Evolutionary conservation across 2,113 vertebrate species (phyloP), one percentile per base, ranked within the genome.

Genomic region (Castor canadensis): DNA sequence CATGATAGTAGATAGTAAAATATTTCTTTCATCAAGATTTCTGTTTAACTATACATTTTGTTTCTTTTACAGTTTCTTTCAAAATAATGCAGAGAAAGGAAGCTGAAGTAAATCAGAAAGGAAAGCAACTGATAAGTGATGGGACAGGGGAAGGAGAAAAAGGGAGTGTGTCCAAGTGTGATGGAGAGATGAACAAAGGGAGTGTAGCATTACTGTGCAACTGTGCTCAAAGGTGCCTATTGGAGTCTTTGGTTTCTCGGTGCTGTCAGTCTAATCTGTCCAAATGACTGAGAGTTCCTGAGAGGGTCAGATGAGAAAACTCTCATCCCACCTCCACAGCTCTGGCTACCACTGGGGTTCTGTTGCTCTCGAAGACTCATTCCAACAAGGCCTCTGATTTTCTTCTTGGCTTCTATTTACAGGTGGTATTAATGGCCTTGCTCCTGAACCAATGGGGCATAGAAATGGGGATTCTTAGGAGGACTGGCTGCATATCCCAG

Each of bases 61-160:
- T 93, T 90, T 95, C 16, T 79, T 92, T 89, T 20, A 32, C 15
- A 64, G 22, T 24, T 62, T 66, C 49, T 54, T 76, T 96, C 10
- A 17, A 71, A 91, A 79, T 30, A 76, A 49, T 52, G 30, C n/a
- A 17, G 9, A 47, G 9, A 73, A n/a, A 58, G n/a, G 64, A 93
- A 24, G 26, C 17, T 72, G n/a, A 56, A 66, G 9, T 35, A 56
- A 19, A 26, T 66, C 16, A 54, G 82, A 43, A n/a, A 87, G 32
- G 67, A 85, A 75, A 60, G 30, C 47, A 47, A 30, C 12, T 79
- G 67, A 30, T 38, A 60, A 10, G 32, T n/a, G 66, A 82, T 11
- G 2, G 40, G 16, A 13, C 4, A 52, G 32, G 49, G 58, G 43
- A 76, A 67, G 75, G 30, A 47, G 24, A 7, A 71, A 40, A 19